Evolutionary conservation across 23 tunicate species (phyloP).

Genomic region (Ciona savignyi): DNA sequence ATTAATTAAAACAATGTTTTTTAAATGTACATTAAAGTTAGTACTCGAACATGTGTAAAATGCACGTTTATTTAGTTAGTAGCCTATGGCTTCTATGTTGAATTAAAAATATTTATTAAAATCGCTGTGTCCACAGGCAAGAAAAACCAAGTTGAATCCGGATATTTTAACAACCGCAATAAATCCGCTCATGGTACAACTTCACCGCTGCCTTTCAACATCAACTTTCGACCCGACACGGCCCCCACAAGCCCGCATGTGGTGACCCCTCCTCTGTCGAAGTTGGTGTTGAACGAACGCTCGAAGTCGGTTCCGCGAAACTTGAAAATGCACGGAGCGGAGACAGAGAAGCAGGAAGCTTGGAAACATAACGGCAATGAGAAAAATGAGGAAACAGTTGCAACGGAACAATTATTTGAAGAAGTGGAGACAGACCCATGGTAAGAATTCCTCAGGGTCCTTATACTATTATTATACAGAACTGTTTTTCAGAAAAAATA

Average conservation of each 20-base stretch:
- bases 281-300: constrained; percentile 15
- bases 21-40: too few relatives aligned
- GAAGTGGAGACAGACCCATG: constrained; percentile 13
- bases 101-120: too few relatives aligned
- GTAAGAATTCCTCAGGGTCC: constrained; percentile 13
- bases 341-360: neutral
- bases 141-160: constrained; percentile 12
- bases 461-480: too few relatives aligned
- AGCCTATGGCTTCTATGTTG: too few relatives aligned
- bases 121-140: neutral
- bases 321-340: constrained; percentile 13
- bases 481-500: too few relatives aligned
- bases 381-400: constrained; percentile 7
- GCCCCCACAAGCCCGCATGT: constrained; percentile 31
- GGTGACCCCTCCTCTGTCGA: neutral
- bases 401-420: constrained; percentile 10
- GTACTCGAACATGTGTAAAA: too few relatives aligned
- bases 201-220: neutral
- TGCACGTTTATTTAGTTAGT: too few relatives aligned
- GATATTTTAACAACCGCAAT: neutral
- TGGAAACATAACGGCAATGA: neutral
- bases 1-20: too few relatives aligned
- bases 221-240: constrained; percentile 55
- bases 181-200: neutral
- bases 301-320: constrained; percentile 49